Evolutionary conservation across 1,140 invertebrate genomes (phyloP).

Genomic region (Caligus rogercresseyi): DNA sequence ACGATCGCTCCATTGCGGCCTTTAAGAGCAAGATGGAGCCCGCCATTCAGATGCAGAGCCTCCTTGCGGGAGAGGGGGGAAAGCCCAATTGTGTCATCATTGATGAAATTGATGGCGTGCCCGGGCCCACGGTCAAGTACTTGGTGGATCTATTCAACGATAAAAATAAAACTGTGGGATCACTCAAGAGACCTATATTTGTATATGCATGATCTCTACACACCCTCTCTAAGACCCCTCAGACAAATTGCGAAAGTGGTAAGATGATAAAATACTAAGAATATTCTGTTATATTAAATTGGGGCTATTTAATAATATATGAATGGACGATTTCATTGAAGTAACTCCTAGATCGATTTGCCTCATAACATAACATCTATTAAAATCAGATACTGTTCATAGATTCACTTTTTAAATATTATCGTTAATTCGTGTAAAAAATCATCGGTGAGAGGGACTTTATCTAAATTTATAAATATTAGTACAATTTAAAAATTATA

Average conservation of each 20-base stretch:
- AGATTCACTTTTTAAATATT: too few relatives aligned
- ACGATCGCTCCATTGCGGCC: conserved; percentile 68
- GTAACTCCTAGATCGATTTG: too few relatives aligned
- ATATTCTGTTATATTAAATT: too few relatives aligned
- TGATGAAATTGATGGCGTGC: conserved; percentile 96
- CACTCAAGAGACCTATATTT: conserved; percentile 56
- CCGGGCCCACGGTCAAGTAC: conserved; percentile 60
- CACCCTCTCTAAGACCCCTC: conserved; percentile 54
- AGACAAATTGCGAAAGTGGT: conserved; percentile 49
- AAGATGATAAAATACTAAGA: too few relatives aligned
- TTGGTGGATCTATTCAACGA: conserved; percentile 52
- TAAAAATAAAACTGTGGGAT: conserved; percentile 38
- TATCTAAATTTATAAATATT: too few relatives aligned
- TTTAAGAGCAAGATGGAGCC: conserved; percentile 59
- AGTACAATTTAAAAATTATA: too few relatives aligned
- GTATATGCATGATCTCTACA: conserved; percentile 87
- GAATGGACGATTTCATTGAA: too few relatives aligned
- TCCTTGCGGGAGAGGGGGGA: conserved; percentile 55
- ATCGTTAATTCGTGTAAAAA: too few relatives aligned
- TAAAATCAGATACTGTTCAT: too few relatives aligned
- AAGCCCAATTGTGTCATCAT: conserved; percentile 83
- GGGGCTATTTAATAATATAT: too few relatives aligned
- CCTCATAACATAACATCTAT: too few relatives aligned
- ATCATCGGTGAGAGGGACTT: too few relatives aligned
- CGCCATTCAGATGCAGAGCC: conserved; percentile 74